These are phyloP conservation scores for Magallana angulata DNA, from an alignment of 1,140 invertebrate genomes.

Conservation along the genomic window DNA sequence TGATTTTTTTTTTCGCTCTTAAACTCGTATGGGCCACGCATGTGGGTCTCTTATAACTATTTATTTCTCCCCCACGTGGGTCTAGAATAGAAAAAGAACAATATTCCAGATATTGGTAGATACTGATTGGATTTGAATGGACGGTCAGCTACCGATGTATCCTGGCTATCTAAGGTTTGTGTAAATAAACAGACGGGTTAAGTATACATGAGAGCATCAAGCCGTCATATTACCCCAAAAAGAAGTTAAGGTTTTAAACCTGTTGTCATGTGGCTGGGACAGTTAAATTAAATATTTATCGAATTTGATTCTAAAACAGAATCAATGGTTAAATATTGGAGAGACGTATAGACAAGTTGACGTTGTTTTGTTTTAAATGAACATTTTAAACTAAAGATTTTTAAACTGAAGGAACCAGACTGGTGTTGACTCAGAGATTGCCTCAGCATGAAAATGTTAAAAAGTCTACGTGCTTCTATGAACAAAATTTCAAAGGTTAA, in stretches of 20 bases:
- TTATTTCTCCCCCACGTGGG: background rate
- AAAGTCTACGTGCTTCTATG: too few relatives aligned
- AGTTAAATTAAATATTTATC: conserved; percentile 31
- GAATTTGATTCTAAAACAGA: background rate
- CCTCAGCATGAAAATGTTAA: too few relatives aligned
- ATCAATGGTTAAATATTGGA: background rate
- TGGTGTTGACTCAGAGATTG: too few relatives aligned
- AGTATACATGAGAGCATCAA: background rate
- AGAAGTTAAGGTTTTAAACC: background rate
- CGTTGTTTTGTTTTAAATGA: background rate
- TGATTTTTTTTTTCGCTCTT: background rate
- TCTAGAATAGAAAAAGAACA: background rate
- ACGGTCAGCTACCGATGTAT: background rate
- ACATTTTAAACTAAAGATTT: background rate
- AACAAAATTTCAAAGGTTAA: too few relatives aligned
- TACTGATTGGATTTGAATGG: background rate
- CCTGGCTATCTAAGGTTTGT: background rate
- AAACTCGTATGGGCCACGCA: background rate
- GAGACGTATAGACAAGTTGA: background rate
- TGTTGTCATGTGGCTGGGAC: background rate
- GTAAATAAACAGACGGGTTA: background rate
- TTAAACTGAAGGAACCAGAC: background rate
- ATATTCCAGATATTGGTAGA: background rate
- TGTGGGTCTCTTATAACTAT: background rate
- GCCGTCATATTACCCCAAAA: background rate